A percentile compares a stretch with the other conserved stretches of the same genome.
Conservation (phyloP, 2,888 invertebrate species). For the Teleogryllus oceanicus region DNA sequence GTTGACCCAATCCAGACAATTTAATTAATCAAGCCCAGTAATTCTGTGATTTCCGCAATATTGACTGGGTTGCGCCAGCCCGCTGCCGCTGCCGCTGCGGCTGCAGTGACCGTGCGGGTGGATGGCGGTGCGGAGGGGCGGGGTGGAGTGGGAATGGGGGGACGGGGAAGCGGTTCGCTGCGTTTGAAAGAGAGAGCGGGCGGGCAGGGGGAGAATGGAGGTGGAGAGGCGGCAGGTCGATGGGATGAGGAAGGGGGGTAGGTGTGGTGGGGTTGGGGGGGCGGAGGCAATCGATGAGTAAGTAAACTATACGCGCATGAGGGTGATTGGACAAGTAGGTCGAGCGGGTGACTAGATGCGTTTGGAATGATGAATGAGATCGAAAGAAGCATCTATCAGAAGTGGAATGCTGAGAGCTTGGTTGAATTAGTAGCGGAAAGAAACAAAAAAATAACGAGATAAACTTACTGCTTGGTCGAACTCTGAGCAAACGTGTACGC, state of each 20-base stretch:
- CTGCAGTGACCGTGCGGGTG: background rate
- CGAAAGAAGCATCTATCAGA: too few species aligned
- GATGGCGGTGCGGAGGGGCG: background rate
- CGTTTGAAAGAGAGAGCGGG: background rate
- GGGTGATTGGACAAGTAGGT: too few species aligned
- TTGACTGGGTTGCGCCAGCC: background rate
- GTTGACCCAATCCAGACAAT: background rate
- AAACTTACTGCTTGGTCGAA: too few species aligned
- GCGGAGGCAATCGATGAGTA: background rate
- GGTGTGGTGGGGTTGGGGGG: background rate
- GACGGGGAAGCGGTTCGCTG: too few species aligned
- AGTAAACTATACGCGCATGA: too few species aligned
- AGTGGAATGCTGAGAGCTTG: too few species aligned
- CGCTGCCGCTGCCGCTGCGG: too few species aligned
- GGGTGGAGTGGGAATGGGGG: background rate
- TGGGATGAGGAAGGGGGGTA: background rate
- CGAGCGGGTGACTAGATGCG: too few species aligned
- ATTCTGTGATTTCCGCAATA: conserved; percentile 8
- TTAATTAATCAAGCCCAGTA: background rate
- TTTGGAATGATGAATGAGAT: too few species aligned
- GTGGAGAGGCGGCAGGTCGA: background rate
- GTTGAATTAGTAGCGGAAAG: too few species aligned
- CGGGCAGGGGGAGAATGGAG: background rate
- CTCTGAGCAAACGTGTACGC: too few species aligned
- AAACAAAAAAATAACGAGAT: too few species aligned